These are phyloP conservation scores for Mamestra brassicae DNA, from an alignment of 2,888 invertebrate genomes.

Conservation along the genomic window DNA sequence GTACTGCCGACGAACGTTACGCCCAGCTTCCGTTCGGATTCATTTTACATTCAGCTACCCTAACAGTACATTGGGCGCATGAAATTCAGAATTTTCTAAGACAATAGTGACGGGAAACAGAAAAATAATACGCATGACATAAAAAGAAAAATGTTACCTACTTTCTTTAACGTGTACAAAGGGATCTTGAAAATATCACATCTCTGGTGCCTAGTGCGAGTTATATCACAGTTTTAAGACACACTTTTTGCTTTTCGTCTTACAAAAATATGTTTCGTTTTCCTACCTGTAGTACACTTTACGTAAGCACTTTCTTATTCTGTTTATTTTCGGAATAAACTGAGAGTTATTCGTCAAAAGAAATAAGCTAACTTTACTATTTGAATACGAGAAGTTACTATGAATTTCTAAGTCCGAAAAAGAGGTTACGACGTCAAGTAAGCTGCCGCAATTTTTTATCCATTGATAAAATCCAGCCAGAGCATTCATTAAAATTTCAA, in stretches of 20 bases:
- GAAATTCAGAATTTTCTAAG: constrained; percentile 41
- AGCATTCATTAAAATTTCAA: constrained; percentile 77
- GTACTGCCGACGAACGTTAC: neutral
- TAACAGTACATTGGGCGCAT: constrained; percentile 2
- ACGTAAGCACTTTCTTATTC: constrained; percentile 37
- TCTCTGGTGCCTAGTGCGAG: constrained; percentile 66
- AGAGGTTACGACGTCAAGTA: constrained; percentile 40
- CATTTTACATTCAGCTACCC: constrained; percentile 22
- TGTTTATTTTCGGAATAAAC: constrained; percentile 40
- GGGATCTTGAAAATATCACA: constrained; percentile 70
- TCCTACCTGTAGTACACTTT: constrained; percentile 44
- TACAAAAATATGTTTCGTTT: constrained; percentile 56
- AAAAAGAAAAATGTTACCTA: constrained; percentile 69
- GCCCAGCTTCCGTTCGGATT: constrained; percentile 16
- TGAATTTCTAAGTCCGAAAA: constrained; percentile 41
- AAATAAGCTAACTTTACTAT: constrained; percentile 29
- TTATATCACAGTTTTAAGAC: constrained; percentile 67
- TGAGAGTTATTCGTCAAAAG: constrained; percentile 41
- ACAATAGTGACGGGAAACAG: constrained; percentile 60
- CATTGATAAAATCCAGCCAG: constrained; percentile 69
- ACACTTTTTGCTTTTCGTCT: constrained; percentile 58
- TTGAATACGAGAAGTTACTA: constrained; percentile 44
- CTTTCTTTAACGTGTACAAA: constrained; percentile 69
- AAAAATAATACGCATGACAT: constrained; percentile 63
- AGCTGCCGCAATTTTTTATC: constrained; percentile 64